phyloP scores from a whole-genome alignment of 2,797 vertebrate genomes.

The Scolopax rusticola region DNA sequence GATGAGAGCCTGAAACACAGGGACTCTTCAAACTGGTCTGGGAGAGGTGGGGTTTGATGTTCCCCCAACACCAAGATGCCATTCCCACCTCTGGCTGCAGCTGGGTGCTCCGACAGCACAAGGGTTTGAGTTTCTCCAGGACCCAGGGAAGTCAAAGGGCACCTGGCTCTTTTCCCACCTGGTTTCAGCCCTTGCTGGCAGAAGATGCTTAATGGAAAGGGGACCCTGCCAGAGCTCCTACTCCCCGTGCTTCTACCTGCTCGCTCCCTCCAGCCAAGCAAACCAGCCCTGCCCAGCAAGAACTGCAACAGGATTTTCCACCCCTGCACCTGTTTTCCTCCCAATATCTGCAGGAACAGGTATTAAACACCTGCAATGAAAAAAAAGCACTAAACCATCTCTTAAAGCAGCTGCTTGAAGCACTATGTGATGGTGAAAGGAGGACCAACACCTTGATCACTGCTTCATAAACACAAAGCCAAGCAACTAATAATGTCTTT shows the following conservation, averaged over 20 bases:
- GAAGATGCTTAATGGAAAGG: neutral
- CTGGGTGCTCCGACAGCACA: neutral
- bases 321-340: rapidly evolving
- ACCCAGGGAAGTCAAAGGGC: neutral
- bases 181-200: neutral
- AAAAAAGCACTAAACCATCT: neutral
- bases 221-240: rapidly evolving
- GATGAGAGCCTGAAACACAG: neutral
- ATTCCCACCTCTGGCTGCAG: neutral
- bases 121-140: neutral
- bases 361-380: neutral
- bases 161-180: neutral
- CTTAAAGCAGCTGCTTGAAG: neutral
- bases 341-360: neutral
- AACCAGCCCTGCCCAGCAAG: neutral
- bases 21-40: neutral
- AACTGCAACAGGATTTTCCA: neutral
- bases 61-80: neutral
- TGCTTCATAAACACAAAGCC: neutral
- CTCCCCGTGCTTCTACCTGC: neutral
- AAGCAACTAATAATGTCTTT: neutral
- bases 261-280: neutral
- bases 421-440: neutral
- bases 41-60: neutral
- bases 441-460: neutral